Percentiles rank a stretch among this genome's conserved stretches.
Evolutionary conservation across 2,113 vertebrate species (phyloP).

Genomic region (Toxostoma redivivum): DNA sequence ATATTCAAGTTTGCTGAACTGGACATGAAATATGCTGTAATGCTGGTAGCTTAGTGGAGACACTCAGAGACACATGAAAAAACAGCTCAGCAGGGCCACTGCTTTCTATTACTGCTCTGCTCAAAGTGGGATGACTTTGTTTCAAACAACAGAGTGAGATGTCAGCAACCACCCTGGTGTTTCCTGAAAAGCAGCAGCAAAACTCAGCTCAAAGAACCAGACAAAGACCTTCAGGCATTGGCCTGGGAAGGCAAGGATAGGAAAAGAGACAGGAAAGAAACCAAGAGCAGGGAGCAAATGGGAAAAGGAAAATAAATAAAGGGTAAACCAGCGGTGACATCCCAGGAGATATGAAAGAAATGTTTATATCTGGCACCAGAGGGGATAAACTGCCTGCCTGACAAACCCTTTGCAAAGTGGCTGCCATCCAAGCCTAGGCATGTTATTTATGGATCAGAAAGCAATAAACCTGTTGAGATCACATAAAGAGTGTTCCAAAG

Average conservation of each 20-base stretch:
- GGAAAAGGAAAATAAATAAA: background rate
- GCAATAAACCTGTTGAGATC: background rate
- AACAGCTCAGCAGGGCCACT: background rate
- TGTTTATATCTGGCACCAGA: background rate
- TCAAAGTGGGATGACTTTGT: background rate
- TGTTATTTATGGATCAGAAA: background rate
- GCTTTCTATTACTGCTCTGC: background rate
- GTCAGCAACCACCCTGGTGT: background rate
- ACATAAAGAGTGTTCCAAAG: background rate
- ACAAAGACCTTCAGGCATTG: background rate
- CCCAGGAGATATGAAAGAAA: background rate
- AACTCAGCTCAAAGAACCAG: background rate
- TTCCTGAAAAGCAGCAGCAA: background rate
- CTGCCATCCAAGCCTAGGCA: background rate
- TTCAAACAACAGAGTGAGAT: accelerated
- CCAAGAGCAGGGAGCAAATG: background rate
- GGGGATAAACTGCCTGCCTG: background rate
- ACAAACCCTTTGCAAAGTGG: background rate
- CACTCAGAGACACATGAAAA: background rate
- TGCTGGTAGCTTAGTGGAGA: background rate
- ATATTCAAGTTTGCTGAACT: background rate
- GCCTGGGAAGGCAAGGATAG: background rate
- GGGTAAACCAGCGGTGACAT: background rate
- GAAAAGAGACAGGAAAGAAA: background rate
- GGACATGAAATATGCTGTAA: background rate